Evolutionary conservation across 2,888 invertebrate genomes (phyloP), one percentile per base, ranked within the genome.

Genomic region (Volucella bombylans): DNA sequence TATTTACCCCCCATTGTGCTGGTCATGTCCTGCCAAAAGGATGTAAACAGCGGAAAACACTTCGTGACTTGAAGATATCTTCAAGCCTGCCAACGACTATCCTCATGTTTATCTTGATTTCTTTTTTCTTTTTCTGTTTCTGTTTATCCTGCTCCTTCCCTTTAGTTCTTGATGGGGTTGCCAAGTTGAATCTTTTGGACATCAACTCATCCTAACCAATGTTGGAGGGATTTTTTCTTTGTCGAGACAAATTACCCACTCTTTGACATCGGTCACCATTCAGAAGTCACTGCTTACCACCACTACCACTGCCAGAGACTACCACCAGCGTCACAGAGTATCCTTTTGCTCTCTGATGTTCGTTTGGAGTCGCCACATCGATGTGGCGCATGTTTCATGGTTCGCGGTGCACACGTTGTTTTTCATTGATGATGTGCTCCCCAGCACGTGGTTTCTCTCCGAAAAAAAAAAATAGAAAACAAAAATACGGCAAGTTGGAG

Each of bases 381-480:
- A 72, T 85, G 85, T 77, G 76, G 85, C 85, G 85, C 85, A 85
- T 85, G 85, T 85, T 85, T 85, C 80, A 85, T 81, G 85, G 85
- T 85, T 85, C 80, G 85, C 85, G 85, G 85, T 85, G 85, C 81
- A 31, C 31, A 85, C 81, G 85, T 77, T 85, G 81, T 85, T 85
- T 68, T 57, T 62, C 77, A 81, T 85, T 81, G 81, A 81, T 81
- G 80, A 85, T 64, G 74, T 47, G 41, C 15, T 43, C 47, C 41
- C 45, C 49, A 73, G 85, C 85, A 85, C 85, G 85, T 85, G 85
- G 85, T 80, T 85, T 76, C 71, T 31, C 55, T 23, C 18, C 41
- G 41, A 64, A 57, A 47, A 39, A 39, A 45, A 23, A 31, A 31
- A 31, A 31, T 31, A 1, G 11, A n/a, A 47, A 45, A 68, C 15